These are phyloP conservation scores for Ostrea denselamellosa DNA, from an alignment of 1,140 invertebrate genomes.

Conservation along the genomic window DNA sequence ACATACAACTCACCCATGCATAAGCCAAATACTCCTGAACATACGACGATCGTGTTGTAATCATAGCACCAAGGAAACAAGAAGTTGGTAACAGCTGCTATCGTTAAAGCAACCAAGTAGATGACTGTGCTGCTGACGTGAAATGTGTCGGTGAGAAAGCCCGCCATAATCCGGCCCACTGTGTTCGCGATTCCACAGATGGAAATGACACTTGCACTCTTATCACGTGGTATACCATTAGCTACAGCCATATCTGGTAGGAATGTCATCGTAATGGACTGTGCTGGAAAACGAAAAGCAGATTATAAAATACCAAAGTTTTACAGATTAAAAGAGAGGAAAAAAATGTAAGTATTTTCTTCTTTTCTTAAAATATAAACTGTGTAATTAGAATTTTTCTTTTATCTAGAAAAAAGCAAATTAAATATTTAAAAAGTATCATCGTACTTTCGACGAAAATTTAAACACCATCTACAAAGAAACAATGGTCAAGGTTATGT, in stretches of 20 bases:
- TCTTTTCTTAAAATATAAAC: too few species aligned
- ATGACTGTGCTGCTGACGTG: slow-evolving; percentile 62
- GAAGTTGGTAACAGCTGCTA: slow-evolving; percentile 63
- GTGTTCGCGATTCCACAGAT: slow-evolving; percentile 72
- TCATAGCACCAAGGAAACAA: slow-evolving; percentile 63
- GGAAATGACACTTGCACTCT: slow-evolving; percentile 69
- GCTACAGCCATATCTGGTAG: slow-evolving; percentile 69
- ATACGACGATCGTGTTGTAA: slow-evolving; percentile 53
- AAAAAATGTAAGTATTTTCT: too few species aligned
- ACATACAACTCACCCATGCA: slow-evolving; percentile 71
- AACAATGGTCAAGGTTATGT: neutral
- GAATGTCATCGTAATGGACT: slow-evolving; percentile 70
- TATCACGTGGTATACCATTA: slow-evolving; percentile 56
- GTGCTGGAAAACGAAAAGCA: slow-evolving; percentile 60
- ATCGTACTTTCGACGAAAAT: neutral
- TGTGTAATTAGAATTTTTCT: too few species aligned
- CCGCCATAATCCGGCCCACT: slow-evolving; percentile 64
- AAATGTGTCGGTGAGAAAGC: slow-evolving; percentile 66
- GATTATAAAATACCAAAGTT: too few species aligned
- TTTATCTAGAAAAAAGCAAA: too few species aligned
- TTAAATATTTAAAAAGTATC: neutral
- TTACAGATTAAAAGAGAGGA: too few species aligned
- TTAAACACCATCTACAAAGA: slow-evolving; percentile 9
- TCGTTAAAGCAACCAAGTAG: slow-evolving; percentile 64
- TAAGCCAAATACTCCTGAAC: slow-evolving; percentile 66